These are phyloP conservation scores for Eupithecia centaureata DNA, from an alignment of 2,888 invertebrate genomes.

Conservation along the genomic window DNA sequence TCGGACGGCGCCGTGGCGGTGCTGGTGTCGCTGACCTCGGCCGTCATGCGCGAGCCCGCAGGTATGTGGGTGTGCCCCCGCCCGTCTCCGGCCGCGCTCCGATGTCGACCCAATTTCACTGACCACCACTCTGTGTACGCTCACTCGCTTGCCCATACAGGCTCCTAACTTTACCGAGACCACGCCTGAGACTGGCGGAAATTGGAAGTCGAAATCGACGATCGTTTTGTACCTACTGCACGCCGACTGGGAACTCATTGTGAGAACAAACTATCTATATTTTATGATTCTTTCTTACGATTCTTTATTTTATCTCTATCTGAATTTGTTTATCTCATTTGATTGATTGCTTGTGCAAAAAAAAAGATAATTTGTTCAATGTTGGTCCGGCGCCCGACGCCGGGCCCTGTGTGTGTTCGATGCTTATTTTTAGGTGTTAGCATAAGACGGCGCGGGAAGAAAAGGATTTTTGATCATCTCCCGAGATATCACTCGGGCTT, in stretches of 20 bases:
- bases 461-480: constrained; percentile 89
- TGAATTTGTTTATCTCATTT: constrained; percentile 41
- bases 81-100: constrained; percentile 40
- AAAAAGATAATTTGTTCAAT: constrained; percentile 83
- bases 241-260: constrained; percentile 43
- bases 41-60: constrained; percentile 93
- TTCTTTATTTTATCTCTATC: constrained; percentile 50
- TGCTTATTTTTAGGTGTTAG: constrained; percentile 83
- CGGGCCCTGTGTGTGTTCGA: constrained; percentile 74
- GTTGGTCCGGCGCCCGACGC: constrained; percentile 63
- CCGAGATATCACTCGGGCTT: constrained; percentile 72
- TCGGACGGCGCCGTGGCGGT: constrained; percentile 91
- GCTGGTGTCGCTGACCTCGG: constrained; percentile 95
- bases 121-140: constrained; percentile 5
- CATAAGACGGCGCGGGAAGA: constrained; percentile 74
- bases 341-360: constrained; percentile 50
- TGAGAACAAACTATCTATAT: constrained; percentile 81
- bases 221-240: constrained; percentile 52
- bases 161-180: constrained; percentile 20
- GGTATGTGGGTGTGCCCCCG: constrained; percentile 75
- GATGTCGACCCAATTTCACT: constrained; percentile 68
- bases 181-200: constrained; percentile 51
- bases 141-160: constrained; percentile 11
- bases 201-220: constrained; percentile 76
- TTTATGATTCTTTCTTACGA: constrained; percentile 50